Evolutionary conservation across 2,113 vertebrate genomes (phyloP).

Genomic region (Oceanites oceanicus): DNA sequence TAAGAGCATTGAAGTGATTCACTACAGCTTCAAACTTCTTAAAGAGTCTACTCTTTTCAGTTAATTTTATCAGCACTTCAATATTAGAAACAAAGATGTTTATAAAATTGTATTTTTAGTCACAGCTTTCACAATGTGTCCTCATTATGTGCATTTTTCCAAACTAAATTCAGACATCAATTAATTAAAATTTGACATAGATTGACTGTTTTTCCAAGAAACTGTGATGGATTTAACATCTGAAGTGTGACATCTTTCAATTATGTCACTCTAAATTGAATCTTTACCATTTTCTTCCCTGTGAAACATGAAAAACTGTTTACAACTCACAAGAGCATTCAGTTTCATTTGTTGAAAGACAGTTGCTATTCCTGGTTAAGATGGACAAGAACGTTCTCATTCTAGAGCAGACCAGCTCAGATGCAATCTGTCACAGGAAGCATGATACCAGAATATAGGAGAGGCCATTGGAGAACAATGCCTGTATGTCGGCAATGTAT

Average conservation of each 20-base stretch:
- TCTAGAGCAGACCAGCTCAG: background rate
- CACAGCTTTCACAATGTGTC: background rate
- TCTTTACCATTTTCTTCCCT: background rate
- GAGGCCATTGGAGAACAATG: background rate
- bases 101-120: background rate
- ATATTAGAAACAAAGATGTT: background rate
- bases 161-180: background rate
- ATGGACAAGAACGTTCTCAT: background rate
- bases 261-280: background rate
- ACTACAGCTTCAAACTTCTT: background rate
- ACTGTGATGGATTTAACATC: background rate
- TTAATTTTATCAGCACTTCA: background rate
- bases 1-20: background rate
- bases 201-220: background rate
- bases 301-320: background rate
- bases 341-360: background rate
- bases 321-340: background rate
- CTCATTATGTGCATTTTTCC: background rate
- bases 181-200: background rate
- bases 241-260: background rate
- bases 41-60: background rate
- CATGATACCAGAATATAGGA: background rate
- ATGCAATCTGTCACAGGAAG: background rate
- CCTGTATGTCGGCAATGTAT: rapidly evolving
- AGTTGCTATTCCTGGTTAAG: background rate